phyloP scores from a whole-genome alignment of 2,797 vertebrate species.

The Gymnothorax reevesii region DNA sequence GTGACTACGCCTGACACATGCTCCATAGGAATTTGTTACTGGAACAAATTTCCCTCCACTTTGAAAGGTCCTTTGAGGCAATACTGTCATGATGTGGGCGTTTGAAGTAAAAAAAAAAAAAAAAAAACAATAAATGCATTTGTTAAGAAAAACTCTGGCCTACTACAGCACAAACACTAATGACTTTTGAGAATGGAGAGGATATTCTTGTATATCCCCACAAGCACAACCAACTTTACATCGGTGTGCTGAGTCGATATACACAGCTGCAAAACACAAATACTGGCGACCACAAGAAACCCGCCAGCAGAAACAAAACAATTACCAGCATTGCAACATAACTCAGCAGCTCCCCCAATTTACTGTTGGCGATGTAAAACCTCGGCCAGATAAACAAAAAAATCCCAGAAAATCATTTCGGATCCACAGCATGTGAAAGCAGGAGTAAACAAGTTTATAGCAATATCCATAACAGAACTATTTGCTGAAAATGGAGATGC shows the following conservation, averaged over 20 bases:
- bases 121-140: conserved; percentile 75
- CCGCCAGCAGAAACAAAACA: background rate
- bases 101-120: conserved; percentile 76
- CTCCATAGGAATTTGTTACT: conserved; percentile 66
- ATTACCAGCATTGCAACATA: background rate
- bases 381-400: background rate
- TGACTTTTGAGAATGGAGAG: conserved; percentile 48
- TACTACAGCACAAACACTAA: conserved; percentile 53
- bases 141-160: conserved; percentile 68
- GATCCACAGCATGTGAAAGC: background rate
- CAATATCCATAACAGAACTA: background rate
- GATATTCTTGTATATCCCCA: conserved; percentile 29
- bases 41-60: conserved; percentile 68
- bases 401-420: background rate
- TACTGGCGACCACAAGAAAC: background rate
- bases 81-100: conserved; percentile 67
- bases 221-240: conserved; percentile 41
- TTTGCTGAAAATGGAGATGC: background rate
- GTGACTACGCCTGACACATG: conserved; percentile 68
- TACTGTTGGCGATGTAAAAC: background rate
- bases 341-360: background rate
- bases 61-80: conserved; percentile 70
- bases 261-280: background rate
- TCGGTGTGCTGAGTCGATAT: conserved; percentile 1
- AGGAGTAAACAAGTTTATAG: conserved; percentile 2